Conservation (phyloP, 2,797 vertebrate genomes). For the Myotis findleyi region DNA sequence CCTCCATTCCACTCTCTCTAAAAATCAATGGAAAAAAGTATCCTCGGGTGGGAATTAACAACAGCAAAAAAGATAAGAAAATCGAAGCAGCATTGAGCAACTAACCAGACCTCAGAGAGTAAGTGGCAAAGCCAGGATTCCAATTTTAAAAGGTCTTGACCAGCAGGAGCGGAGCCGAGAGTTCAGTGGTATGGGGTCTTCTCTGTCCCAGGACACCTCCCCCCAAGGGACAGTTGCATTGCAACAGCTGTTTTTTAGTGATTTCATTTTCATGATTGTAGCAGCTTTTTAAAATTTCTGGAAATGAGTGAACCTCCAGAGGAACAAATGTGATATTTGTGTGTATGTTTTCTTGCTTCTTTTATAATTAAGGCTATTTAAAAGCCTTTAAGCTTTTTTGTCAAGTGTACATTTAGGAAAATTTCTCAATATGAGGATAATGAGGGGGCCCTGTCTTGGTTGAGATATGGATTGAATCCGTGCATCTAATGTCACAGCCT, state of each 20-base stretch:
- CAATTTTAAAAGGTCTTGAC: neutral
- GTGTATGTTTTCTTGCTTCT: neutral
- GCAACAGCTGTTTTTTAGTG: neutral
- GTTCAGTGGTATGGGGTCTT: too few species aligned
- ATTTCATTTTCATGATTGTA: neutral
- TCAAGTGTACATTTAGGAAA: neutral
- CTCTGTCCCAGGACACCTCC: too few species aligned
- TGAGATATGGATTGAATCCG: neutral
- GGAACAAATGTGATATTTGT: neutral
- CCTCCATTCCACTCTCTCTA: too few species aligned
- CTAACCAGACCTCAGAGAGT: neutral
- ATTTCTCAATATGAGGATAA: neutral
- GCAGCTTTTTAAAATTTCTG: neutral
- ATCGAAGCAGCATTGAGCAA: neutral
- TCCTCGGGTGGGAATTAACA: too few species aligned
- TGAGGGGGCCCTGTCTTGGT: neutral
- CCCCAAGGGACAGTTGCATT: accelerated
- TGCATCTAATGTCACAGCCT: neutral
- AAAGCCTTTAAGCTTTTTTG: neutral
- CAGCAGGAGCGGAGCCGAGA: neutral
- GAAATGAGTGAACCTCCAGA: neutral
- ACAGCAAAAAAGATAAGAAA: too few species aligned
- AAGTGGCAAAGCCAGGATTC: neutral
- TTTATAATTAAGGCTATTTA: neutral
- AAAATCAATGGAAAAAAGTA: too few species aligned